Conservation (phyloP, 2,113 vertebrate species). For the Otis tarda region DNA sequence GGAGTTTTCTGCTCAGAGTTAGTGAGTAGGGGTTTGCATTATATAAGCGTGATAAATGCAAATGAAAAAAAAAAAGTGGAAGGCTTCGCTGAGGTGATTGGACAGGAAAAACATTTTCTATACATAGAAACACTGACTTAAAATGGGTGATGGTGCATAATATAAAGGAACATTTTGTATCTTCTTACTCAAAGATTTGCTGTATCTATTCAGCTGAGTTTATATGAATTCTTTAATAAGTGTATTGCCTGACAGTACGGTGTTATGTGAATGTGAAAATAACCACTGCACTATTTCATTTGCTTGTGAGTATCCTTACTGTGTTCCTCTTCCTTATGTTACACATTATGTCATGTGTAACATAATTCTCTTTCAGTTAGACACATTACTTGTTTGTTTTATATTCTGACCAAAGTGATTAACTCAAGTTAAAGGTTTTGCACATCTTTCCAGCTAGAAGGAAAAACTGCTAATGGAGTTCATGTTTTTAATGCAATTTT, state of each 20-base stretch:
- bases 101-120: neutral
- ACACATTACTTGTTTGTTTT: neutral
- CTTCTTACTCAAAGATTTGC: neutral
- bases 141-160: neutral
- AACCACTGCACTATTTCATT: neutral
- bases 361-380: neutral
- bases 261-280: neutral
- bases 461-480: neutral
- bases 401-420: neutral
- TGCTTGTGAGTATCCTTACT: neutral
- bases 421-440: neutral
- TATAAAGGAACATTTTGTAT: neutral
- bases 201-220: neutral
- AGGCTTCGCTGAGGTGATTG: neutral
- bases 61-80: neutral
- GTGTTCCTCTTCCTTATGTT: neutral
- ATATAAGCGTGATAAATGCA: neutral
- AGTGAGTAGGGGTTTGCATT: neutral
- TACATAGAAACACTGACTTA: neutral
- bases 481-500: neutral
- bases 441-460: neutral
- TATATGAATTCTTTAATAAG: neutral
- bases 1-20: neutral
- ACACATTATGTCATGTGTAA: neutral
- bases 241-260: neutral